Conservation (phyloP, 2,113 vertebrate species). For the Castor canadensis region DNA sequence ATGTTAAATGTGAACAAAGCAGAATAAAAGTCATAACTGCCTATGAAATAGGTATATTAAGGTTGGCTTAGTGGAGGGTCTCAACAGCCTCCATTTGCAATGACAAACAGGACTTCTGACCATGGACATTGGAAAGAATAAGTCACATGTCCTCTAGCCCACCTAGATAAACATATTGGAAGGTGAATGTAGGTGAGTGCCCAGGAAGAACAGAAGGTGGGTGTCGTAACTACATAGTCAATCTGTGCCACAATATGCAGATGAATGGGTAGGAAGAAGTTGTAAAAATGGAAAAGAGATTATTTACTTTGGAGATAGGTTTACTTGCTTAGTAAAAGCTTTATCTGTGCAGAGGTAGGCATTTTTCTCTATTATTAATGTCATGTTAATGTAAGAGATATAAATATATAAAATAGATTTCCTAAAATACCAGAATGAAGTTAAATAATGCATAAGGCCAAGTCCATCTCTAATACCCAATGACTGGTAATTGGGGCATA, state of each 20-base stretch:
- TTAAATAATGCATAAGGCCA: constrained; percentile 26
- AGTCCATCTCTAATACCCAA: neutral
- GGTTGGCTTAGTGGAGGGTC: neutral
- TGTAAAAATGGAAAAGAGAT: neutral
- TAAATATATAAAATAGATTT: neutral
- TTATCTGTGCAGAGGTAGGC: neutral
- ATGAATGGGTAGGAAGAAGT: neutral
- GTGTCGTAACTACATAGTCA: neutral
- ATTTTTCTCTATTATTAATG: constrained; percentile 24
- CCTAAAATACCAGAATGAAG: neutral
- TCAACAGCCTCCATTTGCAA: neutral
- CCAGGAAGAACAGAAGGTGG: neutral
- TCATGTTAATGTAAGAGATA: neutral
- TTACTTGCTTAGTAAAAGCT: neutral
- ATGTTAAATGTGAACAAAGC: neutral
- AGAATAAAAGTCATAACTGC: neutral
- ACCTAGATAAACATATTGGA: neutral
- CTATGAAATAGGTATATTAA: neutral
- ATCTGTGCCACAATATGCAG: neutral
- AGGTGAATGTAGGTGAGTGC: neutral
- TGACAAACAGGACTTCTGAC: neutral
- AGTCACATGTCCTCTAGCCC: neutral
- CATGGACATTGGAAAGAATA: neutral
- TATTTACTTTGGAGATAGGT: neutral
- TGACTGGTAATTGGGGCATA: neutral